Conservation (phyloP, 2,797 vertebrate species). For the Channallabes apus region DNA sequence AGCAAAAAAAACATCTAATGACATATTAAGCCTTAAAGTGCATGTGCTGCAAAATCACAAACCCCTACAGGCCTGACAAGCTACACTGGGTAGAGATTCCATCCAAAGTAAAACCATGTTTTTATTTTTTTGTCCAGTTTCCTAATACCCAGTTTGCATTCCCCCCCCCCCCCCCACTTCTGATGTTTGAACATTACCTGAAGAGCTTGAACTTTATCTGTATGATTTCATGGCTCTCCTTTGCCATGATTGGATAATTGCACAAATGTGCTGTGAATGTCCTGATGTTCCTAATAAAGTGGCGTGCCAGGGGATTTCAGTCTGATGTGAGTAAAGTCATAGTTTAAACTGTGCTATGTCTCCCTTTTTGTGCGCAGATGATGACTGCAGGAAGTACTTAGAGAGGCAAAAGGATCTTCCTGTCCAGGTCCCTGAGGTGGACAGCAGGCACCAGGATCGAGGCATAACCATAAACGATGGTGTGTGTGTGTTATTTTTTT, state of each 20-base stretch:
- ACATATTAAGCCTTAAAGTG: neutral
- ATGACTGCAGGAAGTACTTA: constrained; percentile 81
- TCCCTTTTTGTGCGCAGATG: constrained; percentile 69
- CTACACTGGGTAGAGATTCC: neutral
- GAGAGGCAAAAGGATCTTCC: constrained; percentile 76
- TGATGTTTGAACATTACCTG: no score
- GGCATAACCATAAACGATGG: constrained; percentile 84
- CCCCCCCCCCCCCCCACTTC: no score
- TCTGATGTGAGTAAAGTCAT: neutral
- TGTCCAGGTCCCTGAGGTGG: constrained; percentile 85
- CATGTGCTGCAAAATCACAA: neutral
- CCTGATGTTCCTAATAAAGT: neutral
- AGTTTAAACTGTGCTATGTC: neutral
- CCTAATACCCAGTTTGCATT: no score
- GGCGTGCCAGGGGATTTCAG: neutral
- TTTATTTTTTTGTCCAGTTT: neutral
- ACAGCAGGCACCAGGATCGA: constrained; percentile 74
- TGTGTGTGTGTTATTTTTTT: constrained; percentile 49
- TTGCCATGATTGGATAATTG: no score
- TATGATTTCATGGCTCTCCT: no score
- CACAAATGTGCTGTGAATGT: neutral
- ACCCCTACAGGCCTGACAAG: no score
- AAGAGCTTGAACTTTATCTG: no score
- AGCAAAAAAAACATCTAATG: neutral
- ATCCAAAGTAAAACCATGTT: neutral